Evolutionary conservation across 1,140 invertebrate genomes (phyloP).

Genomic region (Procambarus clarkii): DNA sequence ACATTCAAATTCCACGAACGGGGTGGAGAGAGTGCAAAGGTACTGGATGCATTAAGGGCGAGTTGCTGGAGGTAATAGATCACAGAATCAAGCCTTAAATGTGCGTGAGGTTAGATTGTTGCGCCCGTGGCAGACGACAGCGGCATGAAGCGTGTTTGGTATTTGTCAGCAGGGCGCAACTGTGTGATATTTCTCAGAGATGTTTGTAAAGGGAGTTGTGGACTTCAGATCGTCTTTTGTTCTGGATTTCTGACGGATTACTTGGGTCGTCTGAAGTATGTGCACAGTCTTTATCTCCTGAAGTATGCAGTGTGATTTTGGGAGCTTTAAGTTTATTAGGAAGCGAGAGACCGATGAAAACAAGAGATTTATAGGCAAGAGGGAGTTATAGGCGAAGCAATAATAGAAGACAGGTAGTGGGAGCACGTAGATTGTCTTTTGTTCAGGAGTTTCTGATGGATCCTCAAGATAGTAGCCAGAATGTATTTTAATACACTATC

Average conservation of each 20-base stretch:
- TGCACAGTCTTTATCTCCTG: neutral
- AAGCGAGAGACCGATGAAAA: neutral
- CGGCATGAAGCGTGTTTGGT: slow-evolving; percentile 10
- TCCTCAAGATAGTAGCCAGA: neutral
- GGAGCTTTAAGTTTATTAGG: neutral
- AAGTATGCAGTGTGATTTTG: neutral
- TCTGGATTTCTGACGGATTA: slow-evolving; percentile 11
- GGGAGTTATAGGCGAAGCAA: neutral
- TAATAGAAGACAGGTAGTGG: neutral
- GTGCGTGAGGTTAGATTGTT: neutral
- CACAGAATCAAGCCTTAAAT: neutral
- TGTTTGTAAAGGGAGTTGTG: slow-evolving; percentile 6
- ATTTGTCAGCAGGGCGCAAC: slow-evolving; percentile 9
- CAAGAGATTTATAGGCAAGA: neutral
- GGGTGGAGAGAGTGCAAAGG: neutral
- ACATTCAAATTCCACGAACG: slow-evolving; percentile 4
- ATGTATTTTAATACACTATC: neutral
- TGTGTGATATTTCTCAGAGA: slow-evolving; percentile 8
- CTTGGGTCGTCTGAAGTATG: slow-evolving; percentile 4
- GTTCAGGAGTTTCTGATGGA: neutral
- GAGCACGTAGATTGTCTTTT: neutral
- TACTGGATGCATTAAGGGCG: neutral
- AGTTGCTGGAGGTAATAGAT: neutral
- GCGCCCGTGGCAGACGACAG: neutral
- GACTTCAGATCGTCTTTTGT: slow-evolving; percentile 5